Percentiles rank a stretch among this genome's conserved stretches.
Conservation (phyloP, 1,140 invertebrate species). For the Zaprionus inermis region DNA sequence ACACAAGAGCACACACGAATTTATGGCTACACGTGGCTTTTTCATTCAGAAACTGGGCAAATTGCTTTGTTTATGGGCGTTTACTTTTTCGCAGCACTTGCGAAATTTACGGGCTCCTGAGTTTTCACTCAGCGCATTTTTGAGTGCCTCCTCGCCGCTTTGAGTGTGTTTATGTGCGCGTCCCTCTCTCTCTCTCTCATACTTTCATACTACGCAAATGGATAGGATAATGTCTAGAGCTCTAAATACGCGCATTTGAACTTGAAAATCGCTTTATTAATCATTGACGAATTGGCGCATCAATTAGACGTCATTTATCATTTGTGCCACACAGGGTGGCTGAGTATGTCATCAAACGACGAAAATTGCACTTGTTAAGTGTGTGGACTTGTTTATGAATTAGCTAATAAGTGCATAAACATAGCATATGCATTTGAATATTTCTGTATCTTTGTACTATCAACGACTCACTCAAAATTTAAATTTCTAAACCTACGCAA, state of each 20-base stretch:
- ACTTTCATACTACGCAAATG: neutral
- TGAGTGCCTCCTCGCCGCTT: slow-evolving; percentile 25
- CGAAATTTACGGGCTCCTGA: slow-evolving; percentile 70
- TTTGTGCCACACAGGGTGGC: slow-evolving; percentile 3
- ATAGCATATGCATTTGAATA: neutral
- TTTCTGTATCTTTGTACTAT: too few species aligned
- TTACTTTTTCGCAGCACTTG: slow-evolving; percentile 62
- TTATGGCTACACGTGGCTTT: slow-evolving; percentile 76
- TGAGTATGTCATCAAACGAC: neutral
- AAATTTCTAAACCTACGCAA: too few species aligned
- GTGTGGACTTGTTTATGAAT: neutral
- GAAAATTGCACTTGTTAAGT: neutral
- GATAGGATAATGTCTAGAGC: slow-evolving; percentile 6
- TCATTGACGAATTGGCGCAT: slow-evolving; percentile 71
- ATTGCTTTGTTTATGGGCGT: slow-evolving; percentile 82
- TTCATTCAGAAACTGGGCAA: slow-evolving; percentile 75
- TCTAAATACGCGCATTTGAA: slow-evolving; percentile 54
- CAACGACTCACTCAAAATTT: too few species aligned
- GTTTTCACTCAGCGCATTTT: slow-evolving; percentile 40
- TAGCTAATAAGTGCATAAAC: neutral
- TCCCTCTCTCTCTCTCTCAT: slow-evolving; percentile 12
- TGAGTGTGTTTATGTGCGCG: slow-evolving; percentile 31
- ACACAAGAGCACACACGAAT: slow-evolving; percentile 31
- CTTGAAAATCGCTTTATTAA: slow-evolving; percentile 82
- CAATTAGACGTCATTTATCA: slow-evolving; percentile 71